Percentiles rank a stretch among this genome's conserved stretches.
Evolutionary conservation across 1,140 invertebrate species (phyloP).

Genomic region (Catajapyx aquilonaris): DNA sequence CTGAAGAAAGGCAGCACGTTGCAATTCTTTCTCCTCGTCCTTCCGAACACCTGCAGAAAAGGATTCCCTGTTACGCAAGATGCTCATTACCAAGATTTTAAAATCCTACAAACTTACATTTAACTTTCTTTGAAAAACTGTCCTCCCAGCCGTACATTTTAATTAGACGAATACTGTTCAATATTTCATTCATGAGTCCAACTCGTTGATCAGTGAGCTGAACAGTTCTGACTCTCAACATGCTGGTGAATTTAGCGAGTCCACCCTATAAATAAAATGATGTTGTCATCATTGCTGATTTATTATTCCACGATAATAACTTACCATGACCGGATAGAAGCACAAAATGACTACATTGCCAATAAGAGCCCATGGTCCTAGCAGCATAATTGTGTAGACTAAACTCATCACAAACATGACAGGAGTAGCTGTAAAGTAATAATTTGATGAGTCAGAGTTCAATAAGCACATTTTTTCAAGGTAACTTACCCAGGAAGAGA

Average conservation of each 20-base stretch:
- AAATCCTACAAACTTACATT: conserved; percentile 11
- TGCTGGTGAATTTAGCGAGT: conserved; percentile 10
- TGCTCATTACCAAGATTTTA: background rate
- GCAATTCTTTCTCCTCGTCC: conserved; percentile 10
- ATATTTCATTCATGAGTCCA: conserved; percentile 14
- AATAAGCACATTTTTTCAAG: background rate
- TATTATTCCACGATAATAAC: too few species aligned
- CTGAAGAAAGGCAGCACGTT: conserved; percentile 13
- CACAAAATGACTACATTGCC: conserved; percentile 13
- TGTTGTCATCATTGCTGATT: too few species aligned
- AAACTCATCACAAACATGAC: conserved; percentile 13
- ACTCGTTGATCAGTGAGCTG: conserved; percentile 12
- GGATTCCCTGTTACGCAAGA: background rate
- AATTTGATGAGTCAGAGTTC: background rate
- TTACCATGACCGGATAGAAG: conserved; percentile 15
- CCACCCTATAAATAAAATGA: conserved; percentile 8
- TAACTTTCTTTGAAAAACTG: conserved; percentile 18
- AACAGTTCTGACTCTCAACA: conserved; percentile 11
- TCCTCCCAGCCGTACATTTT: conserved; percentile 34
- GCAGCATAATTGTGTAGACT: conserved; percentile 10
- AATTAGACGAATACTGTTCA: conserved; percentile 18
- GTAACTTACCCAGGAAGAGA: conserved; percentile 10
- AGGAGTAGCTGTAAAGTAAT: conserved; percentile 10
- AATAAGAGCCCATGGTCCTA: conserved; percentile 14
- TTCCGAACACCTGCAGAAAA: conserved; percentile 9